Conservation (phyloP, 2,113 vertebrate species). For the Agelaius phoeniceus region DNA sequence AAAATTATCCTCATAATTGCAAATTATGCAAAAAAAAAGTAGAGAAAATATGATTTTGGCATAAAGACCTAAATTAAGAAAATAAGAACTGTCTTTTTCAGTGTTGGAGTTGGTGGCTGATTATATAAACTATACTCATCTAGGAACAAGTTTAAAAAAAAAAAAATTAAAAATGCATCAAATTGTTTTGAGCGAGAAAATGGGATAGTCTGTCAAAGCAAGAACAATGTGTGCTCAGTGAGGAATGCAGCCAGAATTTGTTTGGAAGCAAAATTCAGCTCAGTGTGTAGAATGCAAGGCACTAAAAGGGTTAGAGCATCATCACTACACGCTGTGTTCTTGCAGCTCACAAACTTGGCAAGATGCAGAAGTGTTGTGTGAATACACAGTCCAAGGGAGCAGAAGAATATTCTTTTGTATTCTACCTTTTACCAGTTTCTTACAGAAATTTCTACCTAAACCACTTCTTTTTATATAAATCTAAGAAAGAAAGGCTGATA, state of each 20-base stretch:
- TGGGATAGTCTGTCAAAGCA: not conserved
- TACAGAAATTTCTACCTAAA: not conserved
- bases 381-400: not conserved
- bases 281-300: not conserved
- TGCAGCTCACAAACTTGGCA: not conserved
- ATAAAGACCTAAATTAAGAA: not conserved
- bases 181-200: not conserved
- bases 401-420: not conserved
- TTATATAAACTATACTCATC: not conserved
- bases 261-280: not conserved
- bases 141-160: not conserved
- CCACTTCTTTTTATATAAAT: not conserved
- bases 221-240: not conserved
- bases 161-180: not conserved
- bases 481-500: not conserved
- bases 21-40: not conserved
- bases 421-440: not conserved
- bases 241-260: slow-evolving; percentile 8
- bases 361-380: not conserved
- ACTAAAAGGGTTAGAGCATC: not conserved
- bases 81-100: not conserved
- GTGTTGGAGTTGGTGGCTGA: not conserved
- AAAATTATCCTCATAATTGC: not conserved
- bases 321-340: not conserved
- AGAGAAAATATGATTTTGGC: not conserved